A percentile compares a stretch with the other conserved stretches of the same genome.
Conservation (phyloP, 2,888 invertebrate species). For the Lepidonotus clava region DNA sequence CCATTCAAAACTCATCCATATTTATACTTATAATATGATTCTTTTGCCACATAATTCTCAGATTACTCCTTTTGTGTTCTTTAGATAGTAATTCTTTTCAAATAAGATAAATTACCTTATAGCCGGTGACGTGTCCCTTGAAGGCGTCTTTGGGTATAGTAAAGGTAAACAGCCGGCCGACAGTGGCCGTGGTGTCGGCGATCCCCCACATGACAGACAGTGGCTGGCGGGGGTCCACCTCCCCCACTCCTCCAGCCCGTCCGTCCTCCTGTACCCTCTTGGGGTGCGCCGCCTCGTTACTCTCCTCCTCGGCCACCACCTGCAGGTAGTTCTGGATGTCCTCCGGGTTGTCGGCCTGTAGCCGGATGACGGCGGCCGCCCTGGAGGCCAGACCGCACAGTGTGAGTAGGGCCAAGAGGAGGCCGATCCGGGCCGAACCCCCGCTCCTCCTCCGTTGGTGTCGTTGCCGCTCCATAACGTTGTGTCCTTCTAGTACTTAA, state of each 20-base stretch:
- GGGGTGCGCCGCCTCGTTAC: neutral
- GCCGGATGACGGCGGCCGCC: neutral
- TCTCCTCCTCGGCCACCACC: constrained; percentile 35
- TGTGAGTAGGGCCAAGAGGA: neutral
- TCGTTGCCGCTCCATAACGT: neutral
- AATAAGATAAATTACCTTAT: constrained; percentile 86
- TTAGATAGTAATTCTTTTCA: no score
- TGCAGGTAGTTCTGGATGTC: constrained; percentile 52
- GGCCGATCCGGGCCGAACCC: neutral
- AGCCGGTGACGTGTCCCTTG: constrained; percentile 85
- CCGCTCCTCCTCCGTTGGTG: neutral
- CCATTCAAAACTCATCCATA: no score
- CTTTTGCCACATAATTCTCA: no score
- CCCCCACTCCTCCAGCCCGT: neutral
- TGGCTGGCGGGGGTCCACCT: constrained; percentile 10
- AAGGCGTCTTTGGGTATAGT: constrained; percentile 88
- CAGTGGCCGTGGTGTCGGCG: constrained; percentile 82
- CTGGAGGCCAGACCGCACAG: neutral
- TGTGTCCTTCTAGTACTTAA: no score
- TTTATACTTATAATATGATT: no score
- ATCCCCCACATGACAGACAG: constrained; percentile 53
- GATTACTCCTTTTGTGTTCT: no score
- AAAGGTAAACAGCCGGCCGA: constrained; percentile 88
- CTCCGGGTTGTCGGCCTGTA: constrained; percentile 42
- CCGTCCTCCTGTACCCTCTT: neutral